Conservation (phyloP, 2,113 vertebrate species). For the Ictidomys tridecemlineatus region DNA sequence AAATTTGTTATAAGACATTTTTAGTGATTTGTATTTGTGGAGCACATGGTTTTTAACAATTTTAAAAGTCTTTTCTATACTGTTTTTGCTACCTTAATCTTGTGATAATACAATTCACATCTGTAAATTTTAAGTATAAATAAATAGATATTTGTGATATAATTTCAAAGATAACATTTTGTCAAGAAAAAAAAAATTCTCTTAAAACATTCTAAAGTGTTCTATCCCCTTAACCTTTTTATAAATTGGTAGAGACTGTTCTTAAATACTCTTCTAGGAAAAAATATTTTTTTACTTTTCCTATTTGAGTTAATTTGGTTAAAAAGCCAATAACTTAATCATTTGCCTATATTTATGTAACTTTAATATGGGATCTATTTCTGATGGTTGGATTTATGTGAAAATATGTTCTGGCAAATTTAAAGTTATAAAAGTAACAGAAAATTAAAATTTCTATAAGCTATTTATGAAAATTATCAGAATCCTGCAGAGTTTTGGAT, state of each 20-base stretch:
- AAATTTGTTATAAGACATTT: neutral
- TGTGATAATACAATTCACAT: neutral
- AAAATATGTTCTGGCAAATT: neutral
- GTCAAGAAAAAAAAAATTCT: neutral
- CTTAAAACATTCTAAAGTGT: neutral
- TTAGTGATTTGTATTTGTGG: neutral
- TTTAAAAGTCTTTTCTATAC: neutral
- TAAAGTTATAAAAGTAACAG: neutral
- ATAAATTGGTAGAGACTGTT: neutral
- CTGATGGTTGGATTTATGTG: neutral
- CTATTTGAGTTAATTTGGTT: slow-evolving; percentile 15
- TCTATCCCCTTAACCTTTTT: neutral
- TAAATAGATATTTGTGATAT: neutral
- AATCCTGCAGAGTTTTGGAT: neutral
- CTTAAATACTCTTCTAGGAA: neutral
- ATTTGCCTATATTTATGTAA: neutral
- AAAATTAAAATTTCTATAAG: neutral
- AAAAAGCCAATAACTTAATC: neutral
- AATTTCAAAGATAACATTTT: neutral
- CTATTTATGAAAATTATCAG: neutral
- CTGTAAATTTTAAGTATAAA: neutral
- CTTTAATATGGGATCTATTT: neutral
- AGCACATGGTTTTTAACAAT: neutral
- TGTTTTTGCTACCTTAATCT: neutral
- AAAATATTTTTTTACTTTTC: slow-evolving; percentile 2